Base-by-base conservation (phyloP, 2,888 invertebrate species). In the Platerodrilus igneus region DNA sequence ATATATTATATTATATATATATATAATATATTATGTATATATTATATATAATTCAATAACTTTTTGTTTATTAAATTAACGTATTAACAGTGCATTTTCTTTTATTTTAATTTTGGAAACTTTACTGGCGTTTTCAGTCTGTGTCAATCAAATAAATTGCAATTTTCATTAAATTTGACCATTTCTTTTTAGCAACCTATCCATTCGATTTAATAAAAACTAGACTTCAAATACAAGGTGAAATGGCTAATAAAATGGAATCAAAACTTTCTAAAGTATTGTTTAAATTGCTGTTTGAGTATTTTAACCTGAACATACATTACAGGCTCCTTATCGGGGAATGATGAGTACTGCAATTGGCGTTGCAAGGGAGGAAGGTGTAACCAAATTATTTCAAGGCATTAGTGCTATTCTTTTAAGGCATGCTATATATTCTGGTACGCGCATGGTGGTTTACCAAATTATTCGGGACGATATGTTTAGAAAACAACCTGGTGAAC, bases 151-250 rank as follows among this genome's bases (percentile, higher is more conserved):
- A n/a, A n/a, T n/a, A n/a, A n/a, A n/a, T n/a, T n/a, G n/a, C n/a
- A n/a, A n/a, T n/a, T n/a, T n/a, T n/a, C n/a, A n/a, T n/a, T n/a
- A n/a, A n/a, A n/a, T n/a, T n/a, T n/a, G n/a, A n/a, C n/a, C n/a
- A n/a, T 37, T 47, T 50, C 47, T 29, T 74, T 75, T 41, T 73
- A 86, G 90, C 80, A 21, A 94, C 94, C 5, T 94, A 93, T 70
- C 94, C 94, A 1, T 74, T 94, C 68, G 94, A 95, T 71, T 73
- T 94, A 61, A 88, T 90, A 10, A 95, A 95, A 71, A 94, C 94
- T 11, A 76, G 94, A 51, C 74, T 94, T 29, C 93, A 94, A 72
- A 89, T 94, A 49, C 91, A 92, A 70, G 90, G 91, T 20, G 91
- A 92, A 69, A 75, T 77, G 27, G 76, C 78, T 2, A 72, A 74